Evolutionary conservation across 2,888 invertebrate genomes (phyloP), one percentile per base, ranked within the genome.

Genomic region (Glaucopsyche alexis): DNA sequence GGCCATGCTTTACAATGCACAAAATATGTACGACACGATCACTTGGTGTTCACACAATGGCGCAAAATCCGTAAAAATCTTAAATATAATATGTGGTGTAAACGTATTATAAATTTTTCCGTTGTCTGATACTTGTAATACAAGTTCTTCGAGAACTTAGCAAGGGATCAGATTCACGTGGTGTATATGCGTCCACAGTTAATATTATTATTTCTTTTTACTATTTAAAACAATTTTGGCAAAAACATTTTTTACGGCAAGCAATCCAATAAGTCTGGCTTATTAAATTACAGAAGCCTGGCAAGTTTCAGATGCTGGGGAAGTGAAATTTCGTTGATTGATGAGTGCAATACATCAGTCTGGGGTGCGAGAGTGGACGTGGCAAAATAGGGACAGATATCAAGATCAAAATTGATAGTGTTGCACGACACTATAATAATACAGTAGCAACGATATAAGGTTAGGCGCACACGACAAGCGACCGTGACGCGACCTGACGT

Each of bases 321-420:
- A 84, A 85, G 81, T 87, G 85, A 86, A 88, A 89, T 87, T 84
- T 76, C 77, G 80, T 81, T 87, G 87, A 88, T 83, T 83, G 87
- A 88, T 88, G 86, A 85, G 81, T 78, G 80, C 81, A 82, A 77
- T 81, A 80, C 78, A 75, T 77, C 74, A 79, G 76, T 75, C 75
- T 81, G 86, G 86, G 84, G 81, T 75, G 76, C 77, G 60, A 72
- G 71, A 60, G 70, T 45, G 66, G 71, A 60, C 45, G 70, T 70
- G 65, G 8, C 45, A 19, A 42, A 16, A 67, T 45, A 47, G 69
- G 67, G 67, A 42, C 47, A 60, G 55, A 71, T 55, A 55, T 71
- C 71, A 55, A 55, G 40, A 71, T 69, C 69, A 45, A 29, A 69
- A 66, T 66, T 42, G 40, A 66, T 66, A 42, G 66, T 66, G 40